Evolutionary conservation across 2,888 invertebrate species (phyloP).

Genomic region (Micoletzkya japonica): DNA sequence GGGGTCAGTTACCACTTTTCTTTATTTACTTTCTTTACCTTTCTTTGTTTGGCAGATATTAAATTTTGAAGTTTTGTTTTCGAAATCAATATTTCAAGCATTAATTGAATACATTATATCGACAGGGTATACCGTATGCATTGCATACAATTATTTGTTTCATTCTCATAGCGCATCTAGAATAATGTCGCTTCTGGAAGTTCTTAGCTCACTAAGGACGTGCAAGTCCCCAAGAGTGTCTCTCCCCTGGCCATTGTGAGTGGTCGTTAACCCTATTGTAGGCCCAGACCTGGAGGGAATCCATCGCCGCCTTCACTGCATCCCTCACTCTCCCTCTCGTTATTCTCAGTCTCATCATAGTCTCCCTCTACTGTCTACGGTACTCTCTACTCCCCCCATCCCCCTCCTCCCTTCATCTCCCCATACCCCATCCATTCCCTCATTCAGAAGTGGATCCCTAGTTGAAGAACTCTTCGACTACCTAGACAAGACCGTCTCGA

Average conservation of each 20-base stretch:
- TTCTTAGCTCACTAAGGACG: too few species aligned
- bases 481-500: constrained; percentile 54
- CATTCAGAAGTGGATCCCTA: constrained; percentile 3
- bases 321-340: neutral
- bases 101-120: neutral
- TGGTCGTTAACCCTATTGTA: neutral
- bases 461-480: constrained; percentile 58
- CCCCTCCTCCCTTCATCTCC: neutral
- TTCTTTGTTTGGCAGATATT: neutral
- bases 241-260: too few species aligned
- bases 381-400: neutral
- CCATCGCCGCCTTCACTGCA: constrained; percentile 34
- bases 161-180: too few species aligned
- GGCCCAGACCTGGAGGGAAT: constrained; percentile 53
- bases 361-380: constrained; percentile 9
- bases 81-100: too few species aligned
- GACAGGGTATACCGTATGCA: too few species aligned
- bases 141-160: too few species aligned
- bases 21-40: neutral
- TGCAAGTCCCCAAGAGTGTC: too few species aligned
- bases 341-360: constrained; percentile 3
- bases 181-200: too few species aligned
- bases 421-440: neutral
- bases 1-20: constrained; percentile 1
- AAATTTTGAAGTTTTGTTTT: too few species aligned